These are phyloP conservation scores for Propithecus deckenii DNA, from an alignment of 2,797 vertebrate genomes.

Conservation along the genomic window DNA sequence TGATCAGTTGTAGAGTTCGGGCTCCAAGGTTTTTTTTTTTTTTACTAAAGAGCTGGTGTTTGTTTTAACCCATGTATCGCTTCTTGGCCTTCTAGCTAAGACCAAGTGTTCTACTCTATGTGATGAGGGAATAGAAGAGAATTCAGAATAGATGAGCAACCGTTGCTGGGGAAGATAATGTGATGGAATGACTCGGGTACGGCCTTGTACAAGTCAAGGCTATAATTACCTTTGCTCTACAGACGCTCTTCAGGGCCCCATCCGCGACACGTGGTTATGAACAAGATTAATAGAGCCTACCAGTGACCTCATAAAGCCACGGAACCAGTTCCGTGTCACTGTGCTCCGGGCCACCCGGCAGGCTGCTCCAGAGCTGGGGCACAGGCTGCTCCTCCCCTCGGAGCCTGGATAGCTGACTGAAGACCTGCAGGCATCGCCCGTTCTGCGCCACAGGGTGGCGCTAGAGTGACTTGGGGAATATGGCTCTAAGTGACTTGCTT, in stretches of 20 bases:
- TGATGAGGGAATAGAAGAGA: neutral
- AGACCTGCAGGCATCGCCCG: neutral
- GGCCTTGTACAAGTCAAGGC: neutral
- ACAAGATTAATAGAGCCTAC: neutral
- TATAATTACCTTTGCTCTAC: neutral
- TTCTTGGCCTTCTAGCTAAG: neutral
- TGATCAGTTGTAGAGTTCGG: neutral
- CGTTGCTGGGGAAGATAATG: neutral
- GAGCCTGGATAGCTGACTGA: neutral
- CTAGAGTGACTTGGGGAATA: neutral
- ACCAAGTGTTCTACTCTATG: neutral
- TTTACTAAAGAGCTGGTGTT: neutral
- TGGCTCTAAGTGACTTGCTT: fast-evolving
- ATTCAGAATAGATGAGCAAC: neutral
- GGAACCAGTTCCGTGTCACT: neutral
- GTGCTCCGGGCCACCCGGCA: neutral
- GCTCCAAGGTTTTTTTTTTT: neutral
- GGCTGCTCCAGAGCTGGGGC: neutral
- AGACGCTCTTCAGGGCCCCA: neutral
- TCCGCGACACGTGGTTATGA: neutral
- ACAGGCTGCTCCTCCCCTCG: neutral
- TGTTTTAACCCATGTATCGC: neutral
- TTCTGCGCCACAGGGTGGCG: neutral
- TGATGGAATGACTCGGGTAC: neutral
- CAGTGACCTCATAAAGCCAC: neutral